Evolutionary conservation across 2,797 vertebrate species (phyloP).

Genomic region (Todus mexicanus): DNA sequence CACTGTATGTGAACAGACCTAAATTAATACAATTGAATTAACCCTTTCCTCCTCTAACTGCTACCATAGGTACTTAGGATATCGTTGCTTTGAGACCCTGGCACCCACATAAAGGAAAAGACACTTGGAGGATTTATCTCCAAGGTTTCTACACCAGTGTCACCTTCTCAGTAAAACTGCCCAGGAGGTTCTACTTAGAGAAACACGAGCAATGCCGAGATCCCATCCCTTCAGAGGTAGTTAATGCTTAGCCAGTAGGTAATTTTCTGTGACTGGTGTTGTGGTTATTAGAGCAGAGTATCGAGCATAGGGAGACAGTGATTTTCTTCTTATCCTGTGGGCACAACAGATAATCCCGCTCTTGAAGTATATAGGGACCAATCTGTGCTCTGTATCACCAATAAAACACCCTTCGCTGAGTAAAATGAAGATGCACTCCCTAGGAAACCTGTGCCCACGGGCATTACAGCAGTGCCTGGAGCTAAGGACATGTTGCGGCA

Average conservation of each 20-base stretch:
- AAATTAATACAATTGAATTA: neutral
- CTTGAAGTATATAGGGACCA: neutral
- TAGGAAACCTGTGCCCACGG: neutral
- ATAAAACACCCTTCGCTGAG: neutral
- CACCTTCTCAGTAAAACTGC: neutral
- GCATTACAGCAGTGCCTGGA: neutral
- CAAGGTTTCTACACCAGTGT: neutral
- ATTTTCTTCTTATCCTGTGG: neutral
- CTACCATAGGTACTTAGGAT: neutral
- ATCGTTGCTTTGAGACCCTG: neutral
- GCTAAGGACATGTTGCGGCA: neutral
- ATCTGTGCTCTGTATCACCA: neutral
- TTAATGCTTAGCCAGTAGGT: neutral
- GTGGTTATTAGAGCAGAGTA: neutral
- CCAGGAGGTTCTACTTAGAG: neutral
- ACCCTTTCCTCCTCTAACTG: neutral
- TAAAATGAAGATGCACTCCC: neutral
- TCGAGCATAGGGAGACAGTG: neutral
- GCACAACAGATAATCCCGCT: neutral
- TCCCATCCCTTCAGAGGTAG: neutral
- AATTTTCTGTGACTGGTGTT: neutral
- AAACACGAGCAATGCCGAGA: rapidly evolving
- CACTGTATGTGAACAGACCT: neutral
- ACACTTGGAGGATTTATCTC: neutral
- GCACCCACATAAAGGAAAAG: neutral